phyloP scores from a whole-genome alignment of 1,140 invertebrate species.

The Acromyrmex heyeri region DNA sequence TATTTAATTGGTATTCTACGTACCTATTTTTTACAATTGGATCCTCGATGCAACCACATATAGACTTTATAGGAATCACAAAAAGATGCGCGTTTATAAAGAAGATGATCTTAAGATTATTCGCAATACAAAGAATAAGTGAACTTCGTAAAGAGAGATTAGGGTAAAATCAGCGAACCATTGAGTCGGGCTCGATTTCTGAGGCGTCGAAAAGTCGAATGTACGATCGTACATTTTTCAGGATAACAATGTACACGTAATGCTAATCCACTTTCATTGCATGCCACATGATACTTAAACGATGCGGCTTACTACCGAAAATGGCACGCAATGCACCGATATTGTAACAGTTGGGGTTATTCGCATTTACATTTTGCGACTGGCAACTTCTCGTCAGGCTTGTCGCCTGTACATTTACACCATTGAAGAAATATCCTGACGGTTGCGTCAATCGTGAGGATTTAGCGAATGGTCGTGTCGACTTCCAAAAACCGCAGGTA shows the following conservation, averaged over 20 bases:
- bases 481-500: conserved; percentile 44
- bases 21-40: not conserved
- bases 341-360: conserved; percentile 22
- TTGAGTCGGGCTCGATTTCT: conserved; percentile 63
- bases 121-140: conserved; percentile 36
- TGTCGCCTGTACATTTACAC: not conserved
- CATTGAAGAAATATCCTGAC: conserved; percentile 15
- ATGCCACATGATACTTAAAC: conserved; percentile 47
- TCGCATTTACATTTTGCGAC: conserved; percentile 11
- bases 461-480: conserved; percentile 27
- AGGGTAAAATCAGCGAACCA: conserved; percentile 72
- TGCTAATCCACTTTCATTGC: conserved; percentile 80
- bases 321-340: conserved; percentile 28
- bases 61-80: not conserved
- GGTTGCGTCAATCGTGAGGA: conserved; percentile 39
- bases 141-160: conserved; percentile 77
- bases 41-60: not conserved
- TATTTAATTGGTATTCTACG: not conserved
- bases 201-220: conserved; percentile 68
- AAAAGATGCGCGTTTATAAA: conserved; percentile 16
- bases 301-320: conserved; percentile 57
- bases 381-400: conserved; percentile 15
- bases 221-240: conserved; percentile 65
- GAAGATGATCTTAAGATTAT: conserved; percentile 10
- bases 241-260: conserved; percentile 78